Evolutionary conservation across 2,113 vertebrate species (phyloP), one percentile per base, ranked within the genome.

Genomic region (Promerops cafer): DNA sequence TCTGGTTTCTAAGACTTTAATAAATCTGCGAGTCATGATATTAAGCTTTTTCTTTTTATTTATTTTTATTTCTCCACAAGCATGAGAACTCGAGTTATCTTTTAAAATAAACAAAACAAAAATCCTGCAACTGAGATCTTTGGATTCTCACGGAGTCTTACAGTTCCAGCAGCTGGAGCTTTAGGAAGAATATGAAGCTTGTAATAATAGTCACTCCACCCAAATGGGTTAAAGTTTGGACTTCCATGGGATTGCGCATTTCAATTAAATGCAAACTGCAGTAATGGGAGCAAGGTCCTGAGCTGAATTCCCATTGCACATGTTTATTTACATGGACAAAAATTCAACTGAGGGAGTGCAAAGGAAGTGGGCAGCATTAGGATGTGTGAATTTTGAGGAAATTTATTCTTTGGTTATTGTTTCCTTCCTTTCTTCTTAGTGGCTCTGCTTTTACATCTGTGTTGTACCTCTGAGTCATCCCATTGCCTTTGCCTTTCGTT

Each of bases 71-170:
- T 68, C 70, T 84, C 40, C 44, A 49, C 33, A 37, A 82, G 69
- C 72, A 89, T 81, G 87, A 92, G 80, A 92, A 75, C 83, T 91
- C 64, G 65, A 87, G 65, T 76, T 96, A 87, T 79, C 44, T 93
- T 92, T 49, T 78, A 91, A 94, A 95, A 93, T 74, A 89, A 97
- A 91, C 74, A 87, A 78, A 87, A 30, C 60, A 64, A 63, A 90
- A 87, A n/a, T 91, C 44, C 44, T 76, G 20, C 50, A 69, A 12
- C 66, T n/a, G 49, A 65, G 70, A 71, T 52, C 10, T 26, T 76
- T 64, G 61, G n/a, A 84, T 95, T 96, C 91, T 96, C 89, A 89
- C 0, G 3, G 42, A 72, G 57, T 87, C 65, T 60, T 52, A 49
- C 2, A 3, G 63, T 60, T 91, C n/a, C 74, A 79, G 81, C 69